phyloP scores from a whole-genome alignment of 2,113 vertebrate genomes.

The Gallinago undulata region DNA sequence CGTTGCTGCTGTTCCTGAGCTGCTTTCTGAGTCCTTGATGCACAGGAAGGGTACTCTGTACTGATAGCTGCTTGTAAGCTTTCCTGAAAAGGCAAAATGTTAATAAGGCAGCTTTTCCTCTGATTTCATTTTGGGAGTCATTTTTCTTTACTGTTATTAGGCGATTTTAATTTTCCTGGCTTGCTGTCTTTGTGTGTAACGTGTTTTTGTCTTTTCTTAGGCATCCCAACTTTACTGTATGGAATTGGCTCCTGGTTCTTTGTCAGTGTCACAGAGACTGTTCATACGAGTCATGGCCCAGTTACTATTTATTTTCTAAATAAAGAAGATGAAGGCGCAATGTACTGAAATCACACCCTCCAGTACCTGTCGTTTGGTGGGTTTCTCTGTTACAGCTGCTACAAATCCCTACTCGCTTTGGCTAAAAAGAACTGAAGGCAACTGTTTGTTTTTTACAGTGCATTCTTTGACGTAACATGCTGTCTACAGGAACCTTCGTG shows the following conservation, averaged over 20 bases:
- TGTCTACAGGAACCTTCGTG: neutral
- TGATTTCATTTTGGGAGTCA: neutral
- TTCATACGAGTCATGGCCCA: slow-evolving; percentile 88
- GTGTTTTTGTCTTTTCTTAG: slow-evolving; percentile 74
- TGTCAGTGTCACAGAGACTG: slow-evolving; percentile 88
- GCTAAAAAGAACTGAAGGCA: slow-evolving; percentile 35
- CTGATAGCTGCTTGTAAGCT: neutral
- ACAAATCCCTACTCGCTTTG: slow-evolving; percentile 13
- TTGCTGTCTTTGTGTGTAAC: neutral
- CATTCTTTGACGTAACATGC: neutral
- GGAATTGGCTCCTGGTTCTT: slow-evolving; percentile 96
- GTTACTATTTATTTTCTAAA: slow-evolving; percentile 95
- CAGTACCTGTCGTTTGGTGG: neutral
- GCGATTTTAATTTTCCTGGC: neutral
- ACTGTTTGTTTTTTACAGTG: neutral
- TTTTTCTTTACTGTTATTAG: neutral
- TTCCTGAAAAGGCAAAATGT: neutral
- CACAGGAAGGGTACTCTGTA: neutral
- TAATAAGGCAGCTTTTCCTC: neutral
- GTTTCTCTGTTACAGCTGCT: slow-evolving; percentile 19
- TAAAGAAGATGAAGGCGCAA: slow-evolving; percentile 93
- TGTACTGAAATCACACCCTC: slow-evolving; percentile 76
- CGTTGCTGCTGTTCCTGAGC: neutral
- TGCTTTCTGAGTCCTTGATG: neutral
- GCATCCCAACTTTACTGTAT: slow-evolving; percentile 93